Conservation (phyloP, 1,140 invertebrate species). For the Helicorthomorpha holstii region DNA sequence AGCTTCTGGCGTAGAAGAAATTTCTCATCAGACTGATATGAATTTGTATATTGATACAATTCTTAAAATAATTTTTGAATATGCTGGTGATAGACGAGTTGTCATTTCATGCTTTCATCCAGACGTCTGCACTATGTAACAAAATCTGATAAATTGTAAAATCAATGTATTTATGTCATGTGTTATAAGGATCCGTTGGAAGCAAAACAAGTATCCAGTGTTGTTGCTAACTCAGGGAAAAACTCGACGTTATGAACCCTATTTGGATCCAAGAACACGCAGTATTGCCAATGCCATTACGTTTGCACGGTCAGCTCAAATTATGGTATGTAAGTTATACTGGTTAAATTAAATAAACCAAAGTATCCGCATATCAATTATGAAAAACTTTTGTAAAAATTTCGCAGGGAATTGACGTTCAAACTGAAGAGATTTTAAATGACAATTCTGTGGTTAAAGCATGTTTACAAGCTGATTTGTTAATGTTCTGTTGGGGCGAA, state of each 20-base stretch:
- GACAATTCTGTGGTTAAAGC: conserved; percentile 60
- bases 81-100: conserved; percentile 58
- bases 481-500: conserved; percentile 92
- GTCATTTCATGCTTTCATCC: conserved; percentile 91
- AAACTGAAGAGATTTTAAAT: conserved; percentile 74
- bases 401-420: conserved; percentile 61
- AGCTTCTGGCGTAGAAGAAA: conserved; percentile 66
- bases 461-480: conserved; percentile 53
- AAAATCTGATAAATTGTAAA: conserved; percentile 13
- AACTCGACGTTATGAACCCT: conserved; percentile 58
- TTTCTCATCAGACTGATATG: conserved; percentile 72
- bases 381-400: conserved; percentile 2
- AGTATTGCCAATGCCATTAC: conserved; percentile 61
- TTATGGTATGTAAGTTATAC: conserved; percentile 34
- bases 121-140: conserved; percentile 77
- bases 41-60: conserved; percentile 81
- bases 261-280: conserved; percentile 63
- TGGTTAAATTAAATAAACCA: background rate
- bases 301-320: conserved; percentile 56
- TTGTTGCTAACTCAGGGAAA: conserved; percentile 80
- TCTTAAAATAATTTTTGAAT: conserved; percentile 51
- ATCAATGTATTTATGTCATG: conserved; percentile 12
- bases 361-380: background rate
- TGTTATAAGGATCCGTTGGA: conserved; percentile 46
- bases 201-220: conserved; percentile 89